Base-by-base conservation (phyloP, 2,113 vertebrate genomes). In the Vanacampus margaritifer region DNA sequence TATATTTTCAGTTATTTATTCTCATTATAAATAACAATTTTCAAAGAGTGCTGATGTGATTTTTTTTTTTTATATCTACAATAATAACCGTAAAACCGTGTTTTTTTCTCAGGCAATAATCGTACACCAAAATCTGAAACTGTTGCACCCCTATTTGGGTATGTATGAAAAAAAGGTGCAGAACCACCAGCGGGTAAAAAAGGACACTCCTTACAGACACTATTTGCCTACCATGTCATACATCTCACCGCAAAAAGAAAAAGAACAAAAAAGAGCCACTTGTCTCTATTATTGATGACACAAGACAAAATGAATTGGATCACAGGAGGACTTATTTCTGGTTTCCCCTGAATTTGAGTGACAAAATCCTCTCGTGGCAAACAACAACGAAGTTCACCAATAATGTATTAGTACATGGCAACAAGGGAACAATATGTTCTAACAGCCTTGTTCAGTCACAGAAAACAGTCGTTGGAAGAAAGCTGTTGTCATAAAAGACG, bases 391-490 rank as follows among this genome's bases (percentile, higher is more conserved):
- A 57, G 73, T 74, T 75, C 70, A 71, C 79, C 79, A 82, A 74
- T 76, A 82, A 82, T 71, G 75, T 48, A 80, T 81, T 51, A 62
- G 65, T 66, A 62, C 56, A 65, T 24, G 24, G 74, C 74, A 81
- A 65, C 51, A 65, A 61, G 75, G 64, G 81, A 79, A 81, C 72
- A 69, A 64, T 45, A 79, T 71, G 78, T 84, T 81, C 76, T 53
- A 61, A 71, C 65, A 58, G 70, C 39, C 48, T 72, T 64, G 56
- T 80, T 80, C 32, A 39, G 69, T 62, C 66, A 69, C 50, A 58
- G 57, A 70, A 82, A 82, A 81, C 73, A 72, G 14, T 26, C 54
- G 67, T 65, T 72, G 28, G 59, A 72, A 66, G 32, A 65, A 63
- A 69, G 68, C 66, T 71, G 37, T 80, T 75, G 61, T 76, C 16